Evolutionary conservation across 30 jellyfish, hydroid and myxozoan species (phyloP), one percentile per base, ranked within the genome.

Genomic region (Pseudorhiza aurosa): DNA sequence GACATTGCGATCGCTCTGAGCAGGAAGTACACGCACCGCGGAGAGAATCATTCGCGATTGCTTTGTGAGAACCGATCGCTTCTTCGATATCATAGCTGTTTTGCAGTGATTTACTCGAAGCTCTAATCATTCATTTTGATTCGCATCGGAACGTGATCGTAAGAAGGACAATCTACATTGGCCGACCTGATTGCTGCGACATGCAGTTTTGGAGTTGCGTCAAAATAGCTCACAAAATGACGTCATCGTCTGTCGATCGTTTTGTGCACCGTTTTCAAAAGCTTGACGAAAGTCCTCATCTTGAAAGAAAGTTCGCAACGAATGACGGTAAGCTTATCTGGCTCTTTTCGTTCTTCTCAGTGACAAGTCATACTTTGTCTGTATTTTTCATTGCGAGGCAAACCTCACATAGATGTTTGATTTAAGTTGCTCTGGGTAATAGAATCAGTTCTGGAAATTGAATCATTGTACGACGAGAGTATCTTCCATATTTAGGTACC

Each of bases 171-270:
- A 24, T 73, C 0, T 15, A 29, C 45, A 56, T 32, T 33, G 29
- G 45, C 46, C 30, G 59, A 56, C n/a, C 4, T 31, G 33, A 33
- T 29, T 53, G 30, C 4, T 24, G 19, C 39, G 53, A 26, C 24
- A 73, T 73, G 86, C 86, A 65, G 72, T 73, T 73, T 53, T 73
- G 86, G 86, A 32, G 75, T 19, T 21, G 53, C 32, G 75, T 73
- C 8, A 73, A 73, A 73, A 19, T 73, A 15, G 86, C 86, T 2
- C 72, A 73, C 42, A 36, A 44, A 24, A 63, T 73, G 35, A 73
- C 86, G 17, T 27, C 74, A 0, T 28, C 67, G 11, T 73, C 86
- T 17, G 72, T 73, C 19, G 75, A 73, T 73, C 86, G 75, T 49
- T 57, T 73, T 14, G 43, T 73, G 36, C 86, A 73, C 59, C 53